These are phyloP conservation scores for Dryadula phaetusa DNA, from an alignment of 2,888 invertebrate species.

Conservation along the genomic window DNA sequence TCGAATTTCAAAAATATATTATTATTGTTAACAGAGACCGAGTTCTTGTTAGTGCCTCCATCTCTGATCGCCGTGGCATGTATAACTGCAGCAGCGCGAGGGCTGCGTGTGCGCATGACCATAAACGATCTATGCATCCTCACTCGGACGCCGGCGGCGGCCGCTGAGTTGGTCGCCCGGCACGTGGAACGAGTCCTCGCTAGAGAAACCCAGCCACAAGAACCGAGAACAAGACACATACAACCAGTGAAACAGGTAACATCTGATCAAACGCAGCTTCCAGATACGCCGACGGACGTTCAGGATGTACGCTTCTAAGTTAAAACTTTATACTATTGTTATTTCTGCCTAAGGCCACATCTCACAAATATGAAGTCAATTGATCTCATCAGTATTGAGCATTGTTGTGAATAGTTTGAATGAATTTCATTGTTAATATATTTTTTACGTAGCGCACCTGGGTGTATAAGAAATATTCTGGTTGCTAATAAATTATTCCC, in stretches of 20 bases:
- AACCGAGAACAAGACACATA: slow-evolving; percentile 63
- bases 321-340: slow-evolving; percentile 22
- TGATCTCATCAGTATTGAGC: slow-evolving; percentile 61
- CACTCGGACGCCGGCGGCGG: slow-evolving; percentile 76
- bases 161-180: slow-evolving; percentile 82
- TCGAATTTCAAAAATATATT: too few relatives aligned
- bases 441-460: slow-evolving; percentile 72
- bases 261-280: slow-evolving; percentile 70
- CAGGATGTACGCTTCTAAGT: slow-evolving; percentile 84
- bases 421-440: slow-evolving; percentile 58
- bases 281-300: slow-evolving; percentile 87
- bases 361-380: slow-evolving; percentile 52
- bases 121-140: slow-evolving; percentile 74
- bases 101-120: slow-evolving; percentile 79
- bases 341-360: slow-evolving; percentile 24
- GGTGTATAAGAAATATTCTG: slow-evolving; percentile 58
- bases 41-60: slow-evolving; percentile 88
- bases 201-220: slow-evolving; percentile 81
- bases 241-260: slow-evolving; percentile 65
- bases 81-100: slow-evolving; percentile 87
- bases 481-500: slow-evolving; percentile 48
- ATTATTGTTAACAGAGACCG: slow-evolving; percentile 87
- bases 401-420: slow-evolving; percentile 53
- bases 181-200: slow-evolving; percentile 85
- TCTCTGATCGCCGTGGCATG: slow-evolving; percentile 89